Base-by-base conservation (phyloP, 2,113 vertebrate genomes). In the Setophaga coronata region DNA sequence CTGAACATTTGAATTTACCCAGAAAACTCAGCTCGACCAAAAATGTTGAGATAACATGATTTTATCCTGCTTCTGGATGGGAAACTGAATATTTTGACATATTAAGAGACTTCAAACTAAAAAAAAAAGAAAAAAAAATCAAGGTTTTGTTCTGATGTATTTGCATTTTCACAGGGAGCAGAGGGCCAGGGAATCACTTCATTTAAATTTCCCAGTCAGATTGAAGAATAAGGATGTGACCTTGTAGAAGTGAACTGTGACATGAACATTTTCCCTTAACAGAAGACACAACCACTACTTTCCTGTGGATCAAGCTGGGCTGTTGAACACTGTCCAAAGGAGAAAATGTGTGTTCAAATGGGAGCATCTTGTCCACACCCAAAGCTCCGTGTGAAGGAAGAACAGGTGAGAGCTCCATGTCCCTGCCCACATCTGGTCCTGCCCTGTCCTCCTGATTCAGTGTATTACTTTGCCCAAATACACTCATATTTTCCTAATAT, bases 401-500 rank as follows among this genome's bases (percentile, higher is more conserved):
- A 33, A 56, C 51, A 47, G 36, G 9, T 50, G 25, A 12, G 43
- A 87, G 28, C 16, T 89, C 36, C 20, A 0, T 18, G 33, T 50
- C 56, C 34, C 47, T n/a, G 8, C 6, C 40, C n/a, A 6, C 8
- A 43, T 43, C 34, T 62, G 54, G 18, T 47, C 61, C 43, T 92
- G 80, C 29, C 14, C 45, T 40, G 33, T 9, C 28, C 36, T 86
- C 82, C 73, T 80, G 69, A 90, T 94, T 60, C 88, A 71, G 36
- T 3, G 2, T 82, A 74, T 90, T 74, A 64, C 48, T 92, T 96
- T 84, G 87, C 93, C 61, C 67, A 88, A 81, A 67, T 71, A 70
- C 0, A 10, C 60, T 90, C 51, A 84, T 60, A 92, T 96, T 96
- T 94, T 93, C 40, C 80, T 93, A 81, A 92, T 65, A 40, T 23